phyloP scores from a whole-genome alignment of 2,113 vertebrate species.

The Hippocampus abdominalis region DNA sequence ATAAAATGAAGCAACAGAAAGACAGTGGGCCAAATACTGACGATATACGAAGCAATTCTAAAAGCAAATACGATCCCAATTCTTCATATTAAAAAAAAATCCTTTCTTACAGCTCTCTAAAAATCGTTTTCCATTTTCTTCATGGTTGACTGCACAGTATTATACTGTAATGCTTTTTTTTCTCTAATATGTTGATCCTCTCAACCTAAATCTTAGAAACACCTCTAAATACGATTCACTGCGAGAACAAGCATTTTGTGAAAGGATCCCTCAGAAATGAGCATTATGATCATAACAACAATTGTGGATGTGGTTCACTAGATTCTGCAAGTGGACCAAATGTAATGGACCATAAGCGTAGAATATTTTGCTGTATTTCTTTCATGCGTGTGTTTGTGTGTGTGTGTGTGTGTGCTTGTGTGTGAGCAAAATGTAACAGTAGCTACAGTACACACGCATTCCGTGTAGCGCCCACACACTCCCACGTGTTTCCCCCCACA shows the following conservation, averaged over 20 bases:
- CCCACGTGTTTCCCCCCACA: constrained; percentile 54
- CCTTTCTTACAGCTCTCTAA: no score
- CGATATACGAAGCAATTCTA: not conserved
- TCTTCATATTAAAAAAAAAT: no score
- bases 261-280: not conserved
- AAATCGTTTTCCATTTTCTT: not conserved
- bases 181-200: no score
- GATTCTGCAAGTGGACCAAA: not conserved
- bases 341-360: not conserved
- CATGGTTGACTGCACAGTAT: not conserved
- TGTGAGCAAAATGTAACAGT: not conserved
- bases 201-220: no score
- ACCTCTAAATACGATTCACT: not conserved
- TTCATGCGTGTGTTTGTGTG: not conserved
- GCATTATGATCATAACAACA: not conserved
- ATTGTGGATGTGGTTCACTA: not conserved
- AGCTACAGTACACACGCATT: constrained; percentile 1
- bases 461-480: constrained; percentile 51
- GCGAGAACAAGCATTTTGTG: not conserved
- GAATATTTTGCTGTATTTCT: not conserved
- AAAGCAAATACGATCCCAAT: not conserved
- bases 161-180: not conserved
- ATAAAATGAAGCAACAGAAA: not conserved
- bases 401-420: not conserved
- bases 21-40: not conserved